phyloP scores from a whole-genome alignment of 1,140 invertebrate genomes.

The Stratiolaelaps scimitus region DNA sequence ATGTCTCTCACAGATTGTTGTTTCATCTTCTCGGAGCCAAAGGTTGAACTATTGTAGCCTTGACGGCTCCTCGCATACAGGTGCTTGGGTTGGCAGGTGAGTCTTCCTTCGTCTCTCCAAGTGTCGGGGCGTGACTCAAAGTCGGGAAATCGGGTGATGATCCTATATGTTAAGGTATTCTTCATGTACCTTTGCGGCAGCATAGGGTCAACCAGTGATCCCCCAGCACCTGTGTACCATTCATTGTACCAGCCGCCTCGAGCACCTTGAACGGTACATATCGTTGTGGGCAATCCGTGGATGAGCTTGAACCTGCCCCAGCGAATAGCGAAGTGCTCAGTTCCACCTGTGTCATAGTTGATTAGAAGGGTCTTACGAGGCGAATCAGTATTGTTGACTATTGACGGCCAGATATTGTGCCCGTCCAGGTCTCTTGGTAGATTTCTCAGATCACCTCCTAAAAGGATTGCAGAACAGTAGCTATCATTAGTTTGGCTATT shows the following conservation, averaged over 20 bases:
- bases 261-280: not conserved
- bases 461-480: not conserved
- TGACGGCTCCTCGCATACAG: not conserved
- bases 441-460: not conserved
- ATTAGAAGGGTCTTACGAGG: not conserved
- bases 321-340: not conserved
- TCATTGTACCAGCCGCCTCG: not conserved
- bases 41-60: not conserved
- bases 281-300: not conserved
- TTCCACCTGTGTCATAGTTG: not conserved
- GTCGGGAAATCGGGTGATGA: not conserved
- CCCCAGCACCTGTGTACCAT: not conserved
- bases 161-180: not conserved
- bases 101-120: not conserved
- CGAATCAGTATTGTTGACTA: not conserved
- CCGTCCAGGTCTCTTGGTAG: not conserved
- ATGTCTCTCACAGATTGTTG: not conserved
- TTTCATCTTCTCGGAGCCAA: not conserved
- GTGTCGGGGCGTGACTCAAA: conserved; percentile 1
- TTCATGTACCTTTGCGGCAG: not conserved
- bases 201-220: conserved; percentile 3
- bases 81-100: not conserved
- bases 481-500: not conserved
- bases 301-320: conserved; percentile 2
- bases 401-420: not conserved